Evolutionary conservation across 2,888 invertebrate genomes (phyloP).

Genomic region (Actias luna): DNA sequence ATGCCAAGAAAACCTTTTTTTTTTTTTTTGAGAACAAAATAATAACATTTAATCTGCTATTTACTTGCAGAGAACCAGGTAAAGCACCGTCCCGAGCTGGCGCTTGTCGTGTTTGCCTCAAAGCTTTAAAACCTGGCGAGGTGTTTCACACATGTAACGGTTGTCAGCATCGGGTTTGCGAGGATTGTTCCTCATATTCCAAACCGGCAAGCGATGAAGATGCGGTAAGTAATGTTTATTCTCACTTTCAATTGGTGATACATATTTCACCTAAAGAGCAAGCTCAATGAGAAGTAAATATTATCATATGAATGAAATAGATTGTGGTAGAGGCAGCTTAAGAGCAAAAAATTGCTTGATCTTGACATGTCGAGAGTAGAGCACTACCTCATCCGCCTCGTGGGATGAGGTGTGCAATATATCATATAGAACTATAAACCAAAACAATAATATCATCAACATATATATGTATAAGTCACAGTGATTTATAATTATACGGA

Average conservation of each 20-base stretch:
- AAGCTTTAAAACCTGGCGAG: slow-evolving; percentile 94
- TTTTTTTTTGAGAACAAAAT: no score
- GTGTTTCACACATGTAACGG: slow-evolving; percentile 94
- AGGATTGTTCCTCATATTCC: slow-evolving; percentile 96
- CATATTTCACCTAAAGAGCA: no score
- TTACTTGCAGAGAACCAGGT: slow-evolving; percentile 81
- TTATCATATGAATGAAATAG: no score
- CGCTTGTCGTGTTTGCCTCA: slow-evolving; percentile 91
- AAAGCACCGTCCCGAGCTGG: slow-evolving; percentile 88
- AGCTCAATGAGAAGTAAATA: no score
- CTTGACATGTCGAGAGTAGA: no score
- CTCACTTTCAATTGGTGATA: background rate
- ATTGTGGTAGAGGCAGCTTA: no score
- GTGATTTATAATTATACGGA: background rate
- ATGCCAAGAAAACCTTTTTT: no score
- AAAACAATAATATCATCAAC: background rate
- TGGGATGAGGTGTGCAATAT: no score
- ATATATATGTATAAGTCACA: background rate
- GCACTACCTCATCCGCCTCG: no score
- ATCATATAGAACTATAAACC: background rate
- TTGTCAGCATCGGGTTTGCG: slow-evolving; percentile 95
- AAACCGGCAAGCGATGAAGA: slow-evolving; percentile 92
- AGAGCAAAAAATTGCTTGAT: no score
- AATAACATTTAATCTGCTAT: background rate
- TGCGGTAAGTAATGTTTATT: slow-evolving; percentile 78